These are phyloP conservation scores for Hylaeus anthracinus DNA, from an alignment of 1,140 invertebrate genomes.

Conservation along the genomic window DNA sequence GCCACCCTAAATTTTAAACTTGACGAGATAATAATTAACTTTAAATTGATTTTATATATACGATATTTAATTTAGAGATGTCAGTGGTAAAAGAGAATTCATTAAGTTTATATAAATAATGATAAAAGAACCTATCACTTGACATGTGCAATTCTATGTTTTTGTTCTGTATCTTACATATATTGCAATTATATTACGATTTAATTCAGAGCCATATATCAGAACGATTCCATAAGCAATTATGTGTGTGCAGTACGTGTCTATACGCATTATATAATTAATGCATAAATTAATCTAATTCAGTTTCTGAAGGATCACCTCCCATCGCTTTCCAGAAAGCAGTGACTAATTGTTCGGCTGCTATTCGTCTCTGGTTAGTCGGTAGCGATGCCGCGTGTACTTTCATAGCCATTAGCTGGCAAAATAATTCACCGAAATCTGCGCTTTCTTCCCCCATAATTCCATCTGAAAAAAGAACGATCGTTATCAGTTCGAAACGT, in stretches of 20 bases:
- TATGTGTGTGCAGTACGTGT: background rate
- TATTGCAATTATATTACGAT: background rate
- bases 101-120: background rate
- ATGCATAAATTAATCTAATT: slow-evolving; percentile 65
- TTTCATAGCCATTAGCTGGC: slow-evolving; percentile 85
- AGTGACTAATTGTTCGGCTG: slow-evolving; percentile 89
- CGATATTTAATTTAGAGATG: background rate
- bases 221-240: background rate
- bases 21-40: background rate
- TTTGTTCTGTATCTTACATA: background rate
- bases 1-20: too few species aligned
- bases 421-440: slow-evolving; percentile 85
- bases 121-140: background rate
- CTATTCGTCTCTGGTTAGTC: slow-evolving; percentile 84
- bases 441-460: slow-evolving; percentile 80
- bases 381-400: slow-evolving; percentile 85
- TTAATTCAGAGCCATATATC: slow-evolving; percentile 2
- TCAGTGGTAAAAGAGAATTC: background rate
- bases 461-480: slow-evolving; percentile 71
- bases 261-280: slow-evolving; percentile 2
- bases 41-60: background rate
- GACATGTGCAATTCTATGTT: background rate
- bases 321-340: slow-evolving; percentile 91
- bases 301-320: slow-evolving; percentile 87
- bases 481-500: slow-evolving; percentile 11